Conservation (phyloP, 2,797 vertebrate genomes). For the Danio aesculapii region DNA sequence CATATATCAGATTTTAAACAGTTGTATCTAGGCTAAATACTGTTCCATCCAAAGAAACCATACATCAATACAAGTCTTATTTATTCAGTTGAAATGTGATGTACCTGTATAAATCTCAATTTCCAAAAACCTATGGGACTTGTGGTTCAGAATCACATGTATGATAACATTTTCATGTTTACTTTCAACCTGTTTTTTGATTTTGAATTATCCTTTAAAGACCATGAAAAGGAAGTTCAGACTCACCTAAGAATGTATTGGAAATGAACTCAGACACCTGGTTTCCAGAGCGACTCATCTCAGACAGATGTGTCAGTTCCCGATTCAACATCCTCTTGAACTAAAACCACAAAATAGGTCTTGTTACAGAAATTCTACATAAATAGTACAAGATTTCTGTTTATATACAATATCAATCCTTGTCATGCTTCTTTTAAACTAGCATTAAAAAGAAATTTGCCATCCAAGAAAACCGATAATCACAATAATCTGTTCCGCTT, state of each 20-base stretch:
- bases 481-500: conserved; percentile 1
- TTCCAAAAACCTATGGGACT: no score
- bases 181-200: no score
- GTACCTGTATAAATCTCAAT: no score
- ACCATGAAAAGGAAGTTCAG: neutral
- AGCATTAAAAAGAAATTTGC: neutral
- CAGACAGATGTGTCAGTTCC: conserved; percentile 97
- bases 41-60: no score
- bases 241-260: conserved; percentile 97
- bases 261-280: conserved; percentile 99
- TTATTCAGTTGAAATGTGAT: no score
- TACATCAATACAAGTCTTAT: no score
- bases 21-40: no score
- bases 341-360: conserved; percentile 71
- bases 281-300: conserved; percentile 99
- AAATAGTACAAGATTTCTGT: neutral
- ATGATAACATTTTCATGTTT: no score
- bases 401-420: neutral
- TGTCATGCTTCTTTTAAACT: neutral
- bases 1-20: no score
- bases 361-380: neutral
- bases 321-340: conserved; percentile 99
- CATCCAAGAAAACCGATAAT: neutral
- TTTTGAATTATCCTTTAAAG: neutral
- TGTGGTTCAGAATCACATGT: no score